Conservation (phyloP, 2,797 vertebrate genomes). For the Okamejei kenojei region DNA sequence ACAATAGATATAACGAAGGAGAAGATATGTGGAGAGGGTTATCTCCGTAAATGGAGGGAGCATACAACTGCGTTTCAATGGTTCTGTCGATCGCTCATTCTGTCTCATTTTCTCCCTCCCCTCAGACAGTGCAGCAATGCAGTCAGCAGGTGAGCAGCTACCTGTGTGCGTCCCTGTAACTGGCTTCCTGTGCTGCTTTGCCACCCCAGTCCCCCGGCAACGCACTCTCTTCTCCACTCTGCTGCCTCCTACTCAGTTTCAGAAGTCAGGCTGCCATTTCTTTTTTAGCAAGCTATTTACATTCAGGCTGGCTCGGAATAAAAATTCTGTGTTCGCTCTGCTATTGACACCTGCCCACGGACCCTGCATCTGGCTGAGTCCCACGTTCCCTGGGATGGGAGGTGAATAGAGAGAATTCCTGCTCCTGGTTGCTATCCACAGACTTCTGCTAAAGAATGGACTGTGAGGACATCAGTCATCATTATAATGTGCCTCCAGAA, state of each 20-base stretch:
- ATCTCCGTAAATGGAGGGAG: not conserved
- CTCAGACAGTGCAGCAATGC: not conserved
- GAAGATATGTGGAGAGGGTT: too few relatives aligned
- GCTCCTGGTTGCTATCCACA: not conserved
- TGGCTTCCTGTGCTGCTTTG: not conserved
- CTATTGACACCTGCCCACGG: not conserved
- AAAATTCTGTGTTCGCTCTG: not conserved
- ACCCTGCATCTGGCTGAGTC: not conserved
- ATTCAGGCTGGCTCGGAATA: not conserved
- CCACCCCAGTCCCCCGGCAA: not conserved
- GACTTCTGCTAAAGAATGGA: too few relatives aligned
- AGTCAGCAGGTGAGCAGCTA: slow-evolving; percentile 27
- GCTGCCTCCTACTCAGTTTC: not conserved
- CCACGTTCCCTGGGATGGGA: not conserved
- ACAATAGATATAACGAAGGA: not conserved
- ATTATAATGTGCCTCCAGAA: not conserved
- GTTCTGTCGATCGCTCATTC: not conserved
- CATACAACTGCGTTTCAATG: not conserved
- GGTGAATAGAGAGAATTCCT: not conserved
- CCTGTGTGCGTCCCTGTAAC: not conserved
- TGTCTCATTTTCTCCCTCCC: slow-evolving; percentile 9
- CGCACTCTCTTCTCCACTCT: not conserved
- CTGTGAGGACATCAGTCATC: not conserved
- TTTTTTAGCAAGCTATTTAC: not conserved
- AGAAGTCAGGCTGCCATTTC: not conserved